phyloP scores from a whole-genome alignment of 2,888 invertebrate genomes.

The Drosophila anomalata region DNA sequence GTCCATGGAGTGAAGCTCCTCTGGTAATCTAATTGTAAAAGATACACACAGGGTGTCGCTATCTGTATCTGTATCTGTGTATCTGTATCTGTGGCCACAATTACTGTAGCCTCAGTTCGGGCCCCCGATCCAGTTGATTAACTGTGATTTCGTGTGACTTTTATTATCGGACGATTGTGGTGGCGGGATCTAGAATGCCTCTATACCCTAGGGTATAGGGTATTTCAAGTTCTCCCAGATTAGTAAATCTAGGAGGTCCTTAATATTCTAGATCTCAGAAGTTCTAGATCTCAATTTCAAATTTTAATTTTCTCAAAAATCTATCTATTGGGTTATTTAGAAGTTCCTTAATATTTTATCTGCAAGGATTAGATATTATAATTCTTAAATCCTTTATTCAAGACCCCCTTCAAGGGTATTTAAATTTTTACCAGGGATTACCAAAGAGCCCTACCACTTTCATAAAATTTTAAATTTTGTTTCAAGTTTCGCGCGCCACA shows the following conservation, averaged over 20 bases:
- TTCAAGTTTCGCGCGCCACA: constrained; percentile 54
- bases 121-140: constrained; percentile 68
- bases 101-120: constrained; percentile 47
- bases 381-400: background rate
- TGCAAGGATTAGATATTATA: no score
- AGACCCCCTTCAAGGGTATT: background rate
- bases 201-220: constrained; percentile 11
- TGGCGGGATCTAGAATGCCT: constrained; percentile 26
- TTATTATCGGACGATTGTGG: constrained; percentile 56
- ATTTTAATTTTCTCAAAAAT: no score
- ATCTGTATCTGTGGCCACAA: constrained; percentile 33
- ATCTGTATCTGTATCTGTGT: constrained; percentile 29
- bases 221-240: background rate
- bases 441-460: constrained; percentile 17
- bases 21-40: constrained; percentile 75
- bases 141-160: constrained; percentile 66
- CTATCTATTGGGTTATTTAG: no score
- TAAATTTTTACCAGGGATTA: background rate
- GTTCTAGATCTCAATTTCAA: no score
- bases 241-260: no score
- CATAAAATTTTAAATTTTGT: constrained; percentile 35
- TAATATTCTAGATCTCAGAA: no score
- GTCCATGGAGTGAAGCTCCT: constrained; percentile 26
- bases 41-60: constrained; percentile 52
- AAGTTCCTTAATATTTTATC: no score